Percentiles rank a stretch among this genome's conserved stretches.
Conservation (phyloP, 2,888 invertebrate species). For the Ophion costatus region DNA sequence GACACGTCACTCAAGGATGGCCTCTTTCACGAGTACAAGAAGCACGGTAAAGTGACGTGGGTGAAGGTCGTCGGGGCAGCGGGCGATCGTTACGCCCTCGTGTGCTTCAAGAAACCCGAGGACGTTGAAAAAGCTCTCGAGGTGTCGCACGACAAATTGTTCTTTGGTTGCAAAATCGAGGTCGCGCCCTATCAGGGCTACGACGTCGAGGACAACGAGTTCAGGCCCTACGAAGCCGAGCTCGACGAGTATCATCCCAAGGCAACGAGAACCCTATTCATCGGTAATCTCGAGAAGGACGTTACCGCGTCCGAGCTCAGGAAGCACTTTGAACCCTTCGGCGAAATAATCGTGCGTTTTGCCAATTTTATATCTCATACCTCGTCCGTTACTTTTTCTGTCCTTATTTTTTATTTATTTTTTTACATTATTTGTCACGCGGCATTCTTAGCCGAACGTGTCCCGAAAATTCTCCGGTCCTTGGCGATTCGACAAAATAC, state of each 20-base stretch:
- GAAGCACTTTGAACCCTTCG: constrained; percentile 97
- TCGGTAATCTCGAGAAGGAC: constrained; percentile 98
- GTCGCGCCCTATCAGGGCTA: constrained; percentile 97
- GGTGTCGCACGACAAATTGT: constrained; percentile 97
- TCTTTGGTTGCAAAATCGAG: constrained; percentile 98
- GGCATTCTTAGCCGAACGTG: no score
- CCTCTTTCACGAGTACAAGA: constrained; percentile 99
- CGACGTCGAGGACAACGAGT: constrained; percentile 92
- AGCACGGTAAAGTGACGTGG: constrained; percentile 98
- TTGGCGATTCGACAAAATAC: no score
- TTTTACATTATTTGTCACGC: not conserved
- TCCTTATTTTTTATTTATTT: not conserved
- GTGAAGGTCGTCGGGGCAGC: constrained; percentile 97
- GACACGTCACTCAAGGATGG: constrained; percentile 98
- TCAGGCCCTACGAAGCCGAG: constrained; percentile 96
- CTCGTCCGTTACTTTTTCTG: not conserved
- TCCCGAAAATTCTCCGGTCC: no score
- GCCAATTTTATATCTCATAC: not conserved
- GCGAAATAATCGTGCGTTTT: constrained; percentile 93
- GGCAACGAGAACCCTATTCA: constrained; percentile 97
- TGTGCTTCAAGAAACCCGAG: constrained; percentile 98
- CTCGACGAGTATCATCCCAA: constrained; percentile 98
- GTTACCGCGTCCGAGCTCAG: constrained; percentile 95
- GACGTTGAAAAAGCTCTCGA: constrained; percentile 98
- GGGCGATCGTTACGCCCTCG: constrained; percentile 95